Conservation (phyloP, 2,888 invertebrate genomes). For the Lithosia quadra region DNA sequence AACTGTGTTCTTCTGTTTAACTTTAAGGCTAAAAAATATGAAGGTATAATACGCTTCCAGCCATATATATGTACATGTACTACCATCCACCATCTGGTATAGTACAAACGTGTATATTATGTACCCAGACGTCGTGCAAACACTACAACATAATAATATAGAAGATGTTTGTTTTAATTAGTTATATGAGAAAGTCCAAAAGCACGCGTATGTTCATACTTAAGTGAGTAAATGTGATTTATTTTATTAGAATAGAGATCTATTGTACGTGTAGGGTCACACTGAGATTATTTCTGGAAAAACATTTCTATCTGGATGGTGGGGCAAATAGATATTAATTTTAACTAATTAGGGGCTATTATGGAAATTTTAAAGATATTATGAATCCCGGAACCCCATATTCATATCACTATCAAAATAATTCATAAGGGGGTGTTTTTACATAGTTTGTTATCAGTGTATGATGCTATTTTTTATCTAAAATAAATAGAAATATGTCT, state of each 20-base stretch:
- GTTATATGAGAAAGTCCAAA: slow-evolving; percentile 48
- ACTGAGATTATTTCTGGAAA: slow-evolving; percentile 24
- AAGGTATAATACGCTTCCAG: too few species aligned
- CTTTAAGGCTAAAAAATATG: too few species aligned
- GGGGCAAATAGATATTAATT: neutral
- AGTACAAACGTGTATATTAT: slow-evolving; percentile 3
- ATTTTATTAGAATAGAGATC: slow-evolving; percentile 47
- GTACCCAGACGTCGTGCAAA: slow-evolving; percentile 23
- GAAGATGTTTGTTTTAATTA: slow-evolving; percentile 58
- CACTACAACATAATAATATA: slow-evolving; percentile 38
- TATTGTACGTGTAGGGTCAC: slow-evolving; percentile 17
- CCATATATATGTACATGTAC: too few species aligned
- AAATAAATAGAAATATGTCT: neutral
- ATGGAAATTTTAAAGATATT: neutral
- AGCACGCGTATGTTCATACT: slow-evolving; percentile 46
- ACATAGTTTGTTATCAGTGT: neutral
- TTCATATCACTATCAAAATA: neutral
- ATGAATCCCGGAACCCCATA: too few species aligned
- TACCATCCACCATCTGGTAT: neutral
- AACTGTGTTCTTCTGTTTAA: too few species aligned
- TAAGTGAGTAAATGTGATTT: slow-evolving; percentile 59
- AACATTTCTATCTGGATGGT: neutral
- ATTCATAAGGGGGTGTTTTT: neutral
- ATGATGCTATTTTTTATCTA: neutral
- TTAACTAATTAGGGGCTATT: neutral